Evolutionary conservation across 1,140 invertebrate species (phyloP).

Genomic region (Cecropterus lyciades): DNA sequence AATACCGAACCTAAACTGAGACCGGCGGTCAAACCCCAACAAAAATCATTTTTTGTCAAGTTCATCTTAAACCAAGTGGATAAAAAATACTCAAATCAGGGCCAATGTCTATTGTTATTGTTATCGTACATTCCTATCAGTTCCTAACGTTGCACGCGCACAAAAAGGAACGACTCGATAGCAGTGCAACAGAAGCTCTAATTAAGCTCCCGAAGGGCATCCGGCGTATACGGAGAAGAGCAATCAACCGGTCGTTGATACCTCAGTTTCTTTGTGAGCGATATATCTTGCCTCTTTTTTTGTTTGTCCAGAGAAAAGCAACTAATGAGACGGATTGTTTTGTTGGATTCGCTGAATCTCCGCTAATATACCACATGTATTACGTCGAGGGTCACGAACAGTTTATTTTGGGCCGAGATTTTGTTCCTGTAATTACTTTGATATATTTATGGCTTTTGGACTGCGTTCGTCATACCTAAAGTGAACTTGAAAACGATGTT

Average conservation of each 20-base stretch:
- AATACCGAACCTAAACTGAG: background rate
- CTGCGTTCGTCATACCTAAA: no score
- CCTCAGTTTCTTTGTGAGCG: conserved; percentile 49
- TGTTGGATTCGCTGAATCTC: conserved; percentile 48
- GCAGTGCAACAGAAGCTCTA: conserved; percentile 53
- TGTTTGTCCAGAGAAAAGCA: conserved; percentile 48
- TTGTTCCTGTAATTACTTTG: conserved; percentile 16
- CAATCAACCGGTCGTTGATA: conserved; percentile 71
- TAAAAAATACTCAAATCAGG: conserved; percentile 18
- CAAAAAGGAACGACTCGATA: conserved; percentile 30
- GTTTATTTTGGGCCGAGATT: conserved; percentile 31
- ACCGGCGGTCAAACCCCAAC: background rate
- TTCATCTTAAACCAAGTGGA: background rate
- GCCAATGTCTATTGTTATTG: conserved; percentile 30
- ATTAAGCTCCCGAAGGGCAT: conserved; percentile 70
- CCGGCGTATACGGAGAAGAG: conserved; percentile 52
- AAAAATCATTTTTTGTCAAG: conserved; percentile 15
- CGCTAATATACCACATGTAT: conserved; percentile 41
- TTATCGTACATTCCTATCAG: conserved; percentile 41
- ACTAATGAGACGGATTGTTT: conserved; percentile 54
- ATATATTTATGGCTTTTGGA: no score
- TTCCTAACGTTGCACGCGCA: conserved; percentile 29
- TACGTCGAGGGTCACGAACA: conserved; percentile 34
- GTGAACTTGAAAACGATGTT: no score
- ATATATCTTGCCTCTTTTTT: conserved; percentile 54